Conservation (phyloP, 2,797 vertebrate species). For the Salmo trutta region DNA sequence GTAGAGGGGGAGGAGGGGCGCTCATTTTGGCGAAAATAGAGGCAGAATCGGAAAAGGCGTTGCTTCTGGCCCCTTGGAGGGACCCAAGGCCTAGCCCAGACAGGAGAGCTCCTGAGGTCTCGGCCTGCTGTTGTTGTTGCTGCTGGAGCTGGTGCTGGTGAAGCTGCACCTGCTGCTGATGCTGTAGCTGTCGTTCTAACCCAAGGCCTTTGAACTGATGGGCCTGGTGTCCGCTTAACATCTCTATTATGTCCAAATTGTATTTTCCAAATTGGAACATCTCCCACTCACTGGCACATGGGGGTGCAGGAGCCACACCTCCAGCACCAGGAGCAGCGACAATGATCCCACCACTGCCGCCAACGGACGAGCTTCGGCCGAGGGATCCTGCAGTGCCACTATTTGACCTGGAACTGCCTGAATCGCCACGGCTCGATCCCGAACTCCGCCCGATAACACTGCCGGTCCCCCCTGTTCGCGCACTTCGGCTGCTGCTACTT, state of each 20-base stretch:
- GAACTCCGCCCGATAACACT: slow-evolving; percentile 65
- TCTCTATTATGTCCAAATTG: slow-evolving; percentile 89
- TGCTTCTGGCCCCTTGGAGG: slow-evolving; percentile 83
- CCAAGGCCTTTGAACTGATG: slow-evolving; percentile 85
- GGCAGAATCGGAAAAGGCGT: slow-evolving; percentile 84
- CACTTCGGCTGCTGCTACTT: slow-evolving; percentile 40
- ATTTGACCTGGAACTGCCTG: slow-evolving; percentile 60
- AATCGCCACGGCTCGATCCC: slow-evolving; percentile 54
- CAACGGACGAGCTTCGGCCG: slow-evolving; percentile 63
- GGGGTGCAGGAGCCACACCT: slow-evolving; percentile 76
- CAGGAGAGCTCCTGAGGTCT: slow-evolving; percentile 82
- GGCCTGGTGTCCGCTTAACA: slow-evolving; percentile 86
- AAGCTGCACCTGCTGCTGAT: slow-evolving; percentile 85
- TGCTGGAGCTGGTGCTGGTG: slow-evolving; percentile 84
- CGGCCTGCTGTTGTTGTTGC: slow-evolving; percentile 83
- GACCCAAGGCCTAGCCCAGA: slow-evolving; percentile 84
- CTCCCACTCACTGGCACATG: slow-evolving; percentile 83
- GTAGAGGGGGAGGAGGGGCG: slow-evolving; percentile 82
- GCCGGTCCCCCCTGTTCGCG: slow-evolving; percentile 59
- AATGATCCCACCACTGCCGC: slow-evolving; percentile 64
- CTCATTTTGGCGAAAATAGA: slow-evolving; percentile 87
- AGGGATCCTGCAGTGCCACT: slow-evolving; percentile 56
- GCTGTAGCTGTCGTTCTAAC: slow-evolving; percentile 83
- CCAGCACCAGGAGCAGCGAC: slow-evolving; percentile 72
- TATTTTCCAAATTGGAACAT: slow-evolving; percentile 90